Evolutionary conservation across 2,113 vertebrate genomes (phyloP).

Genomic region (Crotalus viridis): DNA sequence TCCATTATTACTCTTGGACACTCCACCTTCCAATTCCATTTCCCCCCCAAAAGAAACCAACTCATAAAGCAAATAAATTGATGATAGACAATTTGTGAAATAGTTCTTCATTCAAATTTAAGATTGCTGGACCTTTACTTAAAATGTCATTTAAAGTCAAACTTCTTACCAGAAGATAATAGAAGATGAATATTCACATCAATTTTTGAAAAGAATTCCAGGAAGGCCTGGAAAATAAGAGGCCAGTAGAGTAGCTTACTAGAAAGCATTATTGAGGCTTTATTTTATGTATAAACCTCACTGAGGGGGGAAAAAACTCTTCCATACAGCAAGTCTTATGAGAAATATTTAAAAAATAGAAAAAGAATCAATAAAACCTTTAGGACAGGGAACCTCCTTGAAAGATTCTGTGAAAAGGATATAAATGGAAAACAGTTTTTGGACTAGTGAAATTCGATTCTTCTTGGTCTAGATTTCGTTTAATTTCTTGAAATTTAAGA

Average conservation of each 20-base stretch:
- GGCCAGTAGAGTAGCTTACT: neutral
- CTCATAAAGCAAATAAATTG: neutral
- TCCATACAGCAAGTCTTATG: neutral
- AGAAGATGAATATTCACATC: neutral
- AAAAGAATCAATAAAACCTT: neutral
- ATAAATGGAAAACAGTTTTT: neutral
- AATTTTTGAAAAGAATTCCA: neutral
- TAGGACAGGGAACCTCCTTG: neutral
- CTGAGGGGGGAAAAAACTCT: neutral
- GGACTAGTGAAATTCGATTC: neutral
- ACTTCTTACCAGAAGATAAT: neutral
- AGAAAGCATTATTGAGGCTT: neutral
- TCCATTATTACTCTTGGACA: neutral
- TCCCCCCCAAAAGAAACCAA: neutral
- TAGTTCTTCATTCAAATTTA: neutral
- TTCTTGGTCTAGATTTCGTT: neutral
- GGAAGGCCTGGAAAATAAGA: neutral
- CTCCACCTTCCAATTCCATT: neutral
- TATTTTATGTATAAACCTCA: neutral
- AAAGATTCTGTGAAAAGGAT: neutral
- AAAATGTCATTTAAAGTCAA: neutral
- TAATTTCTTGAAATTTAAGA: neutral
- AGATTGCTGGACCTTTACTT: neutral
- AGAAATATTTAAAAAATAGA: neutral
- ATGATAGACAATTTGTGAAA: neutral